Base-by-base conservation (phyloP, 2,113 vertebrate species). In the Platysternon megacephalum region DNA sequence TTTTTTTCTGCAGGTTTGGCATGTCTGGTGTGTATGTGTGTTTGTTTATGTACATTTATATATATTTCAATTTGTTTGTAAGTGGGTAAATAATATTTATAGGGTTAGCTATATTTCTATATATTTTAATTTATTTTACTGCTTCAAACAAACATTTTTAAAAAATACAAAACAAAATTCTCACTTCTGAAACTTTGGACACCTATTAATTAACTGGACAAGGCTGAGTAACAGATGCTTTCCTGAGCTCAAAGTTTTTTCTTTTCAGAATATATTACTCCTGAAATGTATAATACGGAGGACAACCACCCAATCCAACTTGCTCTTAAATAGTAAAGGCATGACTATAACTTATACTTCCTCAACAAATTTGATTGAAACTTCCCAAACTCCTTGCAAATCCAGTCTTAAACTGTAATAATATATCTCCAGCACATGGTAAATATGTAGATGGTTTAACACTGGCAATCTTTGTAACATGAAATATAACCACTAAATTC, bases 381-480 rank as follows among this genome's bases (percentile, higher is more conserved):
- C 6, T 61, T 72, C 68, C 68, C 68, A 72, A 42, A 72, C 21
- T 2, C 6, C 49, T 86, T 87, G 53, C 29, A 79, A 68, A 93
- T 65, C 68, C 32, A 39, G 16, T 19, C n/a, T 72, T 72, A 19
- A 89, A 2, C 0, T 0, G 17, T 49, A 93, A 3, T 12, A 83
- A 1, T 51, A 22, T 82, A 11, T 42, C 83, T 61, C 19, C 56
- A 39, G 55, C 6, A 91, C 4, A 24, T 16, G 87, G 80, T 0
- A 0, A 90, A 91, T 87, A 28, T 51, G 11, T 4, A 82, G 11
- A 29, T 1, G 0, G 5, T 84, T 16, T 88, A 22, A 84, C 85
- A 39, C 46, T 4, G 51, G 1, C 48, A 1, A 0, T 46, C 24
- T 79, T 65, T 51, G 3, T 49, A 58, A 76, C 58, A 22, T 46